Percentiles rank a stretch among this genome's conserved stretches.
Evolutionary conservation across 2,113 vertebrate species (phyloP).

Genomic region (Todiramphus chloris): DNA sequence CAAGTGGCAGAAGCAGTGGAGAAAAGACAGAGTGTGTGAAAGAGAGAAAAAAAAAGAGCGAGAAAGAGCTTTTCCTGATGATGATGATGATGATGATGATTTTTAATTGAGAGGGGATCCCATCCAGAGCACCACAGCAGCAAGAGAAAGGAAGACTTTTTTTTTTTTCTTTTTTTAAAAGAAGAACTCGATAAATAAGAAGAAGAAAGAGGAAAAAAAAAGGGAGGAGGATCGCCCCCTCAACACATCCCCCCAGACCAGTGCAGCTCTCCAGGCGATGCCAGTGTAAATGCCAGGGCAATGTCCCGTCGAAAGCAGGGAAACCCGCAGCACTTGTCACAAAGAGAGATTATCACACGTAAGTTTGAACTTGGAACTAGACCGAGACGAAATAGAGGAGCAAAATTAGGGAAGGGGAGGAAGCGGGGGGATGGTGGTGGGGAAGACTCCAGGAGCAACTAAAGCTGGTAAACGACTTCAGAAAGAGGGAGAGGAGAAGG

Average conservation of each 20-base stretch:
- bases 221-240: conserved; percentile 79
- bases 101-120: conserved; percentile 70
- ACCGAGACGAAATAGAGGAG: conserved; percentile 54
- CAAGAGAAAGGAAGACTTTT: conserved; percentile 42
- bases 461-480: conserved; percentile 1
- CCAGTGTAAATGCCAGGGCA: conserved; percentile 98
- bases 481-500: not conserved
- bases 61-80: conserved; percentile 59
- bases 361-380: conserved; percentile 78
- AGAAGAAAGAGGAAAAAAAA: conserved; percentile 54
- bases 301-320: conserved; percentile 99
- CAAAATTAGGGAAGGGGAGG: conserved; percentile 49
- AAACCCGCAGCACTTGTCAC: conserved; percentile 99
- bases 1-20: conserved; percentile 77
- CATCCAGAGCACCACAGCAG: conserved; percentile 66
- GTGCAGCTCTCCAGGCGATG: conserved; percentile 95
- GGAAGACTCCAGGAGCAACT: not conserved
- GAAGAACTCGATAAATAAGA: conserved; percentile 72
- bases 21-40: conserved; percentile 69
- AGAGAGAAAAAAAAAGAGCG: conserved; percentile 8
- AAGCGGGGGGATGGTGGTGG: not conserved
- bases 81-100: conserved; percentile 65
- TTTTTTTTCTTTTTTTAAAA: conserved; percentile 15
- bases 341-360: conserved; percentile 94
- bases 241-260: conserved; percentile 74